Conservation (phyloP, 2,797 vertebrate species). For the Microhierax caerulescens region DNA sequence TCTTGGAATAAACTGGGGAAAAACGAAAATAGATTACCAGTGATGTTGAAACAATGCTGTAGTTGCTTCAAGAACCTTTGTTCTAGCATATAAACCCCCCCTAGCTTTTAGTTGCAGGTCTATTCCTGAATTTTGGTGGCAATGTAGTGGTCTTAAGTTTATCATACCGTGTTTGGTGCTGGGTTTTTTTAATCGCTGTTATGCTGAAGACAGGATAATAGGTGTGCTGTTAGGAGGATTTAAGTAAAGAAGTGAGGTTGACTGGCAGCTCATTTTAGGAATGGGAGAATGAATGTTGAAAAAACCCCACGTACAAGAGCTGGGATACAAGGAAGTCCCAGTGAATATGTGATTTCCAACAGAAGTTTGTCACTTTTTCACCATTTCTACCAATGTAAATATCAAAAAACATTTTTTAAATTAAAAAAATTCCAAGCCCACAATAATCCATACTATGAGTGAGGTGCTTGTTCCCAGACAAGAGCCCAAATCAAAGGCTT, state of each 20-base stretch:
- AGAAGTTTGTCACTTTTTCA: background rate
- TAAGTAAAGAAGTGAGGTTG: background rate
- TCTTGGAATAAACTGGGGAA: background rate
- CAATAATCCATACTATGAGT: background rate
- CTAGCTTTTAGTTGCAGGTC: no score
- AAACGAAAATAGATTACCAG: background rate
- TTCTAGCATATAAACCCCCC: no score
- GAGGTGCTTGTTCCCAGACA: background rate
- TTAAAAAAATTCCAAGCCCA: background rate
- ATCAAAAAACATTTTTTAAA: background rate
- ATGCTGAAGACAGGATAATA: background rate
- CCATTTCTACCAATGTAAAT: background rate
- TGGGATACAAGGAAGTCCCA: background rate
- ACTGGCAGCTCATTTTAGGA: background rate
- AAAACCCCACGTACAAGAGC: rapidly evolving
- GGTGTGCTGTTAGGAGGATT: background rate
- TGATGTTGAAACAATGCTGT: no score
- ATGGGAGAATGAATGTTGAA: background rate
- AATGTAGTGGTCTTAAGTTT: background rate
- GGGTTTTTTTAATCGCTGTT: background rate
- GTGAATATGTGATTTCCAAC: background rate
- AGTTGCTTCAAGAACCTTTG: no score
- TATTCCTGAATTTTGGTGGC: no score
- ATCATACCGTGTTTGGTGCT: background rate
- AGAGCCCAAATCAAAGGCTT: background rate